phyloP scores from a whole-genome alignment of 2,113 vertebrate species.

The Dermatemys mawii region DNA sequence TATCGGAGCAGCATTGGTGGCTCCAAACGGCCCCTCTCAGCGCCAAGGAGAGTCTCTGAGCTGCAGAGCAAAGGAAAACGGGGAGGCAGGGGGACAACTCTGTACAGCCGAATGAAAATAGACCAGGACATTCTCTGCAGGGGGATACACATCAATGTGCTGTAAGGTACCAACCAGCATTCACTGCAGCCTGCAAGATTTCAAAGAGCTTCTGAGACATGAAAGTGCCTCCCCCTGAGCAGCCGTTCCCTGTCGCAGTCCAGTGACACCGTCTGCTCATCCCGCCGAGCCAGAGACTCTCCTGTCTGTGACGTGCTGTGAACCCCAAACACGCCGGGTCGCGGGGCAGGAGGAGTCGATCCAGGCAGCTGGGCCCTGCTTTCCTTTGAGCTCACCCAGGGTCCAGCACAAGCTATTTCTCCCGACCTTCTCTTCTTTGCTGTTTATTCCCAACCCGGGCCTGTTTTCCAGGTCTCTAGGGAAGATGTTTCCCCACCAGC shows the following conservation, averaged over 20 bases:
- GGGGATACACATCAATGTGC: no score
- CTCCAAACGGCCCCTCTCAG: no score
- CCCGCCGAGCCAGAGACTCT: not conserved
- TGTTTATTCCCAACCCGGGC: not conserved
- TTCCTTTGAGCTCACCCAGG: not conserved
- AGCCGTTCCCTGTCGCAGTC: not conserved
- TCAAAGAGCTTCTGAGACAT: not conserved
- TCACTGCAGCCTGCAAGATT: not conserved
- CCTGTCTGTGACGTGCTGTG: not conserved
- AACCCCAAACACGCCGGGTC: no score
- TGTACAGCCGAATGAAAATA: not conserved
- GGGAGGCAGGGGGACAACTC: not conserved
- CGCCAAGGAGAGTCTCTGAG: not conserved
- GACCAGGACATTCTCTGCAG: not conserved
- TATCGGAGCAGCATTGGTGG: not conserved
- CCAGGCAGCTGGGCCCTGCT: not conserved
- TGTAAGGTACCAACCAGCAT: not conserved
- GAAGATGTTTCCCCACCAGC: not conserved
- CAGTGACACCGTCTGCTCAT: not conserved
- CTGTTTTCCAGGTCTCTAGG: not conserved
- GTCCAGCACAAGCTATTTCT: not conserved
- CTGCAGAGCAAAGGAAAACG: not conserved
- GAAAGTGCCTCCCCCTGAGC: no score
- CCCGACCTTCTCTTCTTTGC: not conserved
- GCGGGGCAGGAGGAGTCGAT: not conserved